Evolutionary conservation across 2,797 vertebrate species (phyloP).

Genomic region (Acipenser oxyrinchus): DNA sequence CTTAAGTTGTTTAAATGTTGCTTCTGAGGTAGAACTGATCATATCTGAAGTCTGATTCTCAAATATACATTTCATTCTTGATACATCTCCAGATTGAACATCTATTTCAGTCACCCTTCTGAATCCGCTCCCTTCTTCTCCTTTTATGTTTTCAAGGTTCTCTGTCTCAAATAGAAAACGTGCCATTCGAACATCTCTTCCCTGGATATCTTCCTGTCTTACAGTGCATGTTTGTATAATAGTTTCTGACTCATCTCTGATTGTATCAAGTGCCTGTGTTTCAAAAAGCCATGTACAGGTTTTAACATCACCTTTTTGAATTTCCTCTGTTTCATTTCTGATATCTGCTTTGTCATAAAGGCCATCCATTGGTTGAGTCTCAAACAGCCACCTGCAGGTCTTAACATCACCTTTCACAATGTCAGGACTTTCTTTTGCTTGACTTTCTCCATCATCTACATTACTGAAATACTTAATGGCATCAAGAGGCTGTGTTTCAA

Average conservation of each 20-base stretch:
- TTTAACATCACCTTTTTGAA: constrained; percentile 79
- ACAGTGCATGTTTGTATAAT: constrained; percentile 60
- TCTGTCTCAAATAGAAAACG: constrained; percentile 85
- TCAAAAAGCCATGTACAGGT: constrained; percentile 87
- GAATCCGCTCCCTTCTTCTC: constrained; percentile 56
- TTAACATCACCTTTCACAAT: constrained; percentile 80
- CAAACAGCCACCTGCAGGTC: constrained; percentile 87
- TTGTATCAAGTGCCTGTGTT: constrained; percentile 74
- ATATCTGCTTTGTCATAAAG: constrained; percentile 69
- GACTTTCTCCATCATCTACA: constrained; percentile 65
- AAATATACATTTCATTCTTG: constrained; percentile 80
- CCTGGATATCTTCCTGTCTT: constrained; percentile 71
- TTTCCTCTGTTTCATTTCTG: constrained; percentile 49
- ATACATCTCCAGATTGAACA: constrained; percentile 78
- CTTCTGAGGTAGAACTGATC: constrained; percentile 73
- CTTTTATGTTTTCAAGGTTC: constrained; percentile 70
- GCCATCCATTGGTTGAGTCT: constrained; percentile 81
- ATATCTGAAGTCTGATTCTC: constrained; percentile 78
- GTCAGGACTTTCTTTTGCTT: constrained; percentile 44
- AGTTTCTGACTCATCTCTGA: constrained; percentile 63
- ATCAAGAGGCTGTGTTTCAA: constrained; percentile 90
- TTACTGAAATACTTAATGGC: constrained; percentile 80
- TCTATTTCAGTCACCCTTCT: constrained; percentile 71
- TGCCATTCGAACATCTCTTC: constrained; percentile 74
- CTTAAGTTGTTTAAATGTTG: constrained; percentile 70